phyloP scores from a whole-genome alignment of 1,140 invertebrate species.

The Odontomachus brunneus region DNA sequence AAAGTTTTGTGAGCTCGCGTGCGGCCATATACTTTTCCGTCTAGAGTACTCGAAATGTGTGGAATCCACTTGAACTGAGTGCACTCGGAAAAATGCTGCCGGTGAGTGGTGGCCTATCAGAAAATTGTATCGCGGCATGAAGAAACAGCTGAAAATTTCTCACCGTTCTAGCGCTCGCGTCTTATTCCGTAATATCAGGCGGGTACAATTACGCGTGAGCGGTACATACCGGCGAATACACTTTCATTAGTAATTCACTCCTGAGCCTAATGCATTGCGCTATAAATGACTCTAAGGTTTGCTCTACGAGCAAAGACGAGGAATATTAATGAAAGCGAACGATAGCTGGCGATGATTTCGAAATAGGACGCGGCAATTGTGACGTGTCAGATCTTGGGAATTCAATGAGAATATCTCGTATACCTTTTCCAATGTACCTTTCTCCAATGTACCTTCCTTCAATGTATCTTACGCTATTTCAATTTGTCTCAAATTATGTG shows the following conservation, averaged over 20 bases:
- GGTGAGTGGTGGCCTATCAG: conserved; percentile 55
- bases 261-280: background rate
- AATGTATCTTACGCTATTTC: too few species aligned
- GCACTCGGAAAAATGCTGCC: conserved; percentile 41
- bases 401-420: too few species aligned
- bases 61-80: conserved; percentile 55
- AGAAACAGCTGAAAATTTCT: conserved; percentile 50
- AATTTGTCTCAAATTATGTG: too few species aligned
- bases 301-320: background rate
- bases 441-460: too few species aligned
- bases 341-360: too few species aligned
- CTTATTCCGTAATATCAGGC: conserved; percentile 4
- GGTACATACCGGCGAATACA: conserved; percentile 1
- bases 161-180: conserved; percentile 12
- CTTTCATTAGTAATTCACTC: conserved; percentile 25
- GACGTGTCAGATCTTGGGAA: too few species aligned
- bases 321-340: background rate
- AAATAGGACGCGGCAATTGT: too few species aligned
- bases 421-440: too few species aligned
- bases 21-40: conserved; percentile 28
- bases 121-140: conserved; percentile 53
- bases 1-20: conserved; percentile 44
- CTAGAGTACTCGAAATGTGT: conserved; percentile 49
- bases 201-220: conserved; percentile 23
- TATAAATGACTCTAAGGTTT: background rate